These are phyloP conservation scores for Andrena minutula DNA, from an alignment of 2,888 invertebrate species.

Conservation along the genomic window DNA sequence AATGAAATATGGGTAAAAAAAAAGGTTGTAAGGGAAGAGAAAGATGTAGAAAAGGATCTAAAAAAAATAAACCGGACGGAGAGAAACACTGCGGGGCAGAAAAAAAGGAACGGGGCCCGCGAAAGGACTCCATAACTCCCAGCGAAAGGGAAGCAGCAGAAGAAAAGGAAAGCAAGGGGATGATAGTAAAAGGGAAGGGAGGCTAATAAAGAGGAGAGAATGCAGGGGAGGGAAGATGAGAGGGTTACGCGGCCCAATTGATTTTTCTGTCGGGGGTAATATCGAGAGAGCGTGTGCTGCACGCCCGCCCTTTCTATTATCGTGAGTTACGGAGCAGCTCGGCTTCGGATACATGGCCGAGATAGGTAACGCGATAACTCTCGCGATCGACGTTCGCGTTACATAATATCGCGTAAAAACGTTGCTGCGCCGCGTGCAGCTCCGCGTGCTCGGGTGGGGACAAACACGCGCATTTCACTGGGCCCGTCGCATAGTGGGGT, in stretches of 20 bases:
- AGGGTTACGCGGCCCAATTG: constrained; percentile 43
- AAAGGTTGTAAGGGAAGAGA: not conserved
- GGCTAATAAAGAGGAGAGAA: constrained; percentile 3
- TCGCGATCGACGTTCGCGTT: constrained; percentile 30
- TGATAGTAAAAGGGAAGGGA: constrained; percentile 8
- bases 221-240: constrained; percentile 22
- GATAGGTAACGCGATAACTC: constrained; percentile 46
- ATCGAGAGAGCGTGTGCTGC: constrained; percentile 47
- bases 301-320: constrained; percentile 38
- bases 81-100: not conserved
- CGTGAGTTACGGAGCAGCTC: constrained; percentile 13
- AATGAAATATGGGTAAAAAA: constrained; percentile 18
- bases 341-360: constrained; percentile 13
- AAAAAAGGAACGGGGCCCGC: not conserved
- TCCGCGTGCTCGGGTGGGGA: constrained; percentile 4
- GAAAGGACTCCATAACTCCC: not conserved
- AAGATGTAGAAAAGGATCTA: not conserved
- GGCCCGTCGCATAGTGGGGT: not conserved
- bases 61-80: not conserved
- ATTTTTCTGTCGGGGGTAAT: constrained; percentile 62
- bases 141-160: not conserved
- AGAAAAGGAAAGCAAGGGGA: constrained; percentile 18
- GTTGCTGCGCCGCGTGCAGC: not conserved
- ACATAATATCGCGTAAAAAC: constrained; percentile 22
- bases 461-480: constrained; percentile 34